phyloP scores from a whole-genome alignment of 2,888 invertebrate species.

The Tipula vernalis region DNA sequence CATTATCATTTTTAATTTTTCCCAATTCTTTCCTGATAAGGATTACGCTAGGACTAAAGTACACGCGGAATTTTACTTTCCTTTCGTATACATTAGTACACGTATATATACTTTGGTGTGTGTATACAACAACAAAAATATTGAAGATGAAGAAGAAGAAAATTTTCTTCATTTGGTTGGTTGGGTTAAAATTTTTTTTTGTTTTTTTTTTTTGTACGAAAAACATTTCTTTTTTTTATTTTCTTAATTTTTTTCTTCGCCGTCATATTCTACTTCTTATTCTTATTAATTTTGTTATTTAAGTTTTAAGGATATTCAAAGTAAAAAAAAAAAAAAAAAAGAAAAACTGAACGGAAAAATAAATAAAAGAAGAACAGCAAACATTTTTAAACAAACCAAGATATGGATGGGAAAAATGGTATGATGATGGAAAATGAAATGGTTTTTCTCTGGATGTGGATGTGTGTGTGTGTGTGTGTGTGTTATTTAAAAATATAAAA shows the following conservation, averaged over 20 bases:
- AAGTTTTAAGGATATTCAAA: not conserved
- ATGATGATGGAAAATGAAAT: not conserved
- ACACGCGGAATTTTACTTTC: not conserved
- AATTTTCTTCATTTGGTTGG: not conserved
- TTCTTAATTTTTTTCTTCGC: not conserved
- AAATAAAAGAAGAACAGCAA: not conserved
- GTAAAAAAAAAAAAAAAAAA: not conserved
- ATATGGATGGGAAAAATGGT: not conserved
- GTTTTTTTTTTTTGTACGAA: not conserved
- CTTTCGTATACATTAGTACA: not conserved
- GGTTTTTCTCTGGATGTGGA: not conserved
- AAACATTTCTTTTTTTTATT: not conserved
- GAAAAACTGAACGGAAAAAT: not conserved
- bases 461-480: not conserved
- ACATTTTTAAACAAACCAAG: not conserved
- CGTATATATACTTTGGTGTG: not conserved
- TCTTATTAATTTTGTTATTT: conserved; percentile 4
- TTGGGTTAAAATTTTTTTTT: not conserved
- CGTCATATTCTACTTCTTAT: not conserved
- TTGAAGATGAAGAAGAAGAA: not conserved
- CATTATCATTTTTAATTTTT: not conserved
- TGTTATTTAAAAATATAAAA: not conserved
- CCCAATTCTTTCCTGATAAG: not conserved
- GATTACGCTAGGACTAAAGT: not conserved
- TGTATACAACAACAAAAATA: not conserved